phyloP scores from a whole-genome alignment of 1,140 invertebrate species.

The Apis florea region DNA sequence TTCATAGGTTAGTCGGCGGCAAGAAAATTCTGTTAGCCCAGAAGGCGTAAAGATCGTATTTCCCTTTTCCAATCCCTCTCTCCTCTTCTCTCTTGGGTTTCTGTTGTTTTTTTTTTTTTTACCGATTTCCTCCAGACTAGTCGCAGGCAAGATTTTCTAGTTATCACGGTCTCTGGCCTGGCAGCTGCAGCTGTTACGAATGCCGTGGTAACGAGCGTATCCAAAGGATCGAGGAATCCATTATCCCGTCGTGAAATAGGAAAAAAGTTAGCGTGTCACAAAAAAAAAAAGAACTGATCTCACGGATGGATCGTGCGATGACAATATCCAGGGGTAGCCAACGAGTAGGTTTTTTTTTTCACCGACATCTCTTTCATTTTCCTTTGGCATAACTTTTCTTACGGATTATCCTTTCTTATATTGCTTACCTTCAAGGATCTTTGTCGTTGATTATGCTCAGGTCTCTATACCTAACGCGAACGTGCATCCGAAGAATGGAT shows the following conservation, averaged over 20 bases:
- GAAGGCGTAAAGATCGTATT: background rate
- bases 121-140: background rate
- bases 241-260: conserved; percentile 77
- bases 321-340: conserved; percentile 76
- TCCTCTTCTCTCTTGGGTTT: background rate
- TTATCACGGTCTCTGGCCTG: conserved; percentile 45
- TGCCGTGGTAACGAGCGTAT: conserved; percentile 78
- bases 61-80: background rate
- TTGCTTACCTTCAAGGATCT: conserved; percentile 1
- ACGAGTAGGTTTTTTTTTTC: conserved; percentile 49
- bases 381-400: conserved; percentile 35
- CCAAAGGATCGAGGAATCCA: conserved; percentile 76
- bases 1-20: no score
- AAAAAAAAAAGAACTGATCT: conserved; percentile 72
- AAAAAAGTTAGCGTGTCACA: conserved; percentile 73
- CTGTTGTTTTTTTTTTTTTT: conserved; percentile 13
- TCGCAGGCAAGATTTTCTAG: conserved; percentile 13
- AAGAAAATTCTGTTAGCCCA: background rate
- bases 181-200: conserved; percentile 78
- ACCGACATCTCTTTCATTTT: conserved; percentile 33
- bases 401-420: conserved; percentile 5
- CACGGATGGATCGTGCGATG: conserved; percentile 74
- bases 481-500: background rate
- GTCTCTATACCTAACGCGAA: background rate
- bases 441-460: background rate